Evolutionary conservation across 2,888 invertebrate species (phyloP).

Genomic region (Acanthosepion pharaonis): DNA sequence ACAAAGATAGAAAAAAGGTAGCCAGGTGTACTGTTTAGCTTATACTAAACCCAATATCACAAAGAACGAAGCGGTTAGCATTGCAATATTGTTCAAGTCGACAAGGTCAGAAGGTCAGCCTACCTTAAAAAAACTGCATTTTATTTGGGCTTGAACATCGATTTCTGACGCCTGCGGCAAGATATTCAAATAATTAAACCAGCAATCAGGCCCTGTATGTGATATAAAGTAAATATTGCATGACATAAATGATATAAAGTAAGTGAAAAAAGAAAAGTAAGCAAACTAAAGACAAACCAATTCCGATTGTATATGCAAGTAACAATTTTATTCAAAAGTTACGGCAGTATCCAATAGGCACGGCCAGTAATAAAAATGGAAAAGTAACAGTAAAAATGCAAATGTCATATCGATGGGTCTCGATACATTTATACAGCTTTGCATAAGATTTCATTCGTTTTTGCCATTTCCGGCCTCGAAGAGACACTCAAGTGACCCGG

Average conservation of each 20-base stretch:
- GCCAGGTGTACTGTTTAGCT: neutral
- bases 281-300: neutral
- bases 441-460: conserved; percentile 9
- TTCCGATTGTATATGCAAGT: conserved; percentile 44
- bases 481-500: conserved; percentile 33
- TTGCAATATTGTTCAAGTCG: no score
- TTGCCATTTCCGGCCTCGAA: conserved; percentile 33
- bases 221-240: no score
- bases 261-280: neutral
- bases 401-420: neutral
- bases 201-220: neutral
- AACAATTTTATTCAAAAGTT: conserved; percentile 47
- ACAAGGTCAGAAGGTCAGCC: no score
- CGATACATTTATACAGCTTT: conserved; percentile 8
- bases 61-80: no score
- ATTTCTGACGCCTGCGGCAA: neutral
- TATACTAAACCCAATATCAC: neutral
- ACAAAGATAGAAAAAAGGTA: neutral
- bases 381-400: conserved; percentile 33
- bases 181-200: neutral
- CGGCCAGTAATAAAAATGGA: conserved; percentile 33
- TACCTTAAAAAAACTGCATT: neutral
- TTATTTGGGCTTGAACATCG: neutral
- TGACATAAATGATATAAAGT: neutral
- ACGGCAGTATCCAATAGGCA: conserved; percentile 33